These are phyloP conservation scores for Papilio protenor DNA, from an alignment of 2,888 invertebrate species.

Conservation along the genomic window DNA sequence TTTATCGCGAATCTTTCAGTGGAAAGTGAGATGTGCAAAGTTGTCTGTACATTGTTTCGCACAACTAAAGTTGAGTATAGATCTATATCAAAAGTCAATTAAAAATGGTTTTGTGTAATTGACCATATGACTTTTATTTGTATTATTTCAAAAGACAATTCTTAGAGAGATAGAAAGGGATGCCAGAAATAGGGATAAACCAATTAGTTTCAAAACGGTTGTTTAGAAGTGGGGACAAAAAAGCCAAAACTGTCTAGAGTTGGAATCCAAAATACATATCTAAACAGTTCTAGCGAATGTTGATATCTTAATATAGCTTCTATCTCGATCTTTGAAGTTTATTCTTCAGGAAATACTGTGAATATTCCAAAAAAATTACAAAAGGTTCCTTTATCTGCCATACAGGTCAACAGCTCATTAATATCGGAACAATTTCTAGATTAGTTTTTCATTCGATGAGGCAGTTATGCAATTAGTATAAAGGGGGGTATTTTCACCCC, in stretches of 20 bases:
- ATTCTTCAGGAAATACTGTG: background rate
- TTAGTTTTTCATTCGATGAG: conserved; percentile 55
- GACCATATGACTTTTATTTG: background rate
- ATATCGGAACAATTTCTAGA: conserved; percentile 37
- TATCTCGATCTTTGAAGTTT: no score
- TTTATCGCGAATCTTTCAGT: no score
- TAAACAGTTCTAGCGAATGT: no score
- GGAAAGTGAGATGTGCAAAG: background rate
- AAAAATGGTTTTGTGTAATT: background rate
- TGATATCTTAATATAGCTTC: no score
- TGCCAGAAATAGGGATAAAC: background rate
- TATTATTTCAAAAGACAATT: background rate
- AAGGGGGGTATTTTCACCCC: conserved; percentile 63
- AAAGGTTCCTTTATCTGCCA: background rate
- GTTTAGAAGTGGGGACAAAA: background rate
- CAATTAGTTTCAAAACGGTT: background rate
- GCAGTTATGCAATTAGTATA: conserved; percentile 65
- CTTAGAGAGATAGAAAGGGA: background rate
- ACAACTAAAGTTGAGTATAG: background rate
- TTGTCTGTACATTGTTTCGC: background rate
- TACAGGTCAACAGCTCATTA: conserved; percentile 10
- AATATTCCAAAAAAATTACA: background rate
- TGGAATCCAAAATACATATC: no score
- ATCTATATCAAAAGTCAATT: background rate
- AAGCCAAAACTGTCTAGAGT: no score